Evolutionary conservation across 2,113 vertebrate genomes (phyloP).

Genomic region (Tricholaema leucomelas): DNA sequence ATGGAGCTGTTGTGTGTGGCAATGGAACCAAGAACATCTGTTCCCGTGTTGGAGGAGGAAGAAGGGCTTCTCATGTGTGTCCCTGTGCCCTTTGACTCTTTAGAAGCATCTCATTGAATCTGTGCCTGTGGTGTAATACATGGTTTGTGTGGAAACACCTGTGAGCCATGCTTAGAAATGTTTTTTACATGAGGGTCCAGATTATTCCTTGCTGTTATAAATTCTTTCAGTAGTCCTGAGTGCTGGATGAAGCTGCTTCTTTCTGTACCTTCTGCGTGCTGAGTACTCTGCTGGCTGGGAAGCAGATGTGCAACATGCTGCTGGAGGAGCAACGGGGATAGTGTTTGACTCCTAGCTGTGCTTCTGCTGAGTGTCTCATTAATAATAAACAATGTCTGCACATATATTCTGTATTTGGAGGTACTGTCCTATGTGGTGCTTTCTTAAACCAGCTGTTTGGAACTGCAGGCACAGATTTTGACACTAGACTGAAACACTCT

Average conservation of each 20-base stretch:
- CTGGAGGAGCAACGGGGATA: rapidly evolving
- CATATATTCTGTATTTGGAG: background rate
- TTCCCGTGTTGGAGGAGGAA: background rate
- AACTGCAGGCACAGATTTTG: rapidly evolving
- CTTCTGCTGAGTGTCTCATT: background rate
- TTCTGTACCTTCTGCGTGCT: background rate
- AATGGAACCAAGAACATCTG: background rate
- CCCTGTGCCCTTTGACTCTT: background rate
- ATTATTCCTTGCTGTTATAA: background rate
- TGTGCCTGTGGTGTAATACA: rapidly evolving
- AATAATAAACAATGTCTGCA: background rate
- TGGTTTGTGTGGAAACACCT: background rate
- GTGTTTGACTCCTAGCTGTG: background rate
- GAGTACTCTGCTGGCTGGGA: background rate
- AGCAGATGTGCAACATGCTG: background rate
- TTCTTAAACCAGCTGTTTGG: background rate
- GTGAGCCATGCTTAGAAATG: background rate
- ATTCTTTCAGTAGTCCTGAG: background rate
- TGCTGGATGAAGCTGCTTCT: background rate
- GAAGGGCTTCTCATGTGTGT: rapidly evolving
- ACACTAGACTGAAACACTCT: background rate
- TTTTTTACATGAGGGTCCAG: rapidly evolving
- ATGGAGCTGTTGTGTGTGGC: background rate
- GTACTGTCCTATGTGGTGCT: background rate
- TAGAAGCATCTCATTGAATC: background rate